Evolutionary conservation across 2,888 invertebrate genomes (phyloP), one percentile per base, ranked within the genome.

Genomic region (Sphinx pinastri): DNA sequence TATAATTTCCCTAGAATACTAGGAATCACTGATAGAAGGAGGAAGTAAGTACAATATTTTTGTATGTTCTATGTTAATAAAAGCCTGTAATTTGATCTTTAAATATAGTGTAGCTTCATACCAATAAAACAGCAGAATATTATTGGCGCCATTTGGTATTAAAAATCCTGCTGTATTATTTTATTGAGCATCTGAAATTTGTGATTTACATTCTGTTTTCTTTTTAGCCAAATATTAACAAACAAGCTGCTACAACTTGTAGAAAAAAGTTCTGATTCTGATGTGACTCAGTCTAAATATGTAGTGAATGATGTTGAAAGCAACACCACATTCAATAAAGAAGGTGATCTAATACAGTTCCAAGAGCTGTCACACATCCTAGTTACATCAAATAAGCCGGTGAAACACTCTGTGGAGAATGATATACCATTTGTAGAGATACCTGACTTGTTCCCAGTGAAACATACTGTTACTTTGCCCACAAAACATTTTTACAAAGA

Each of bases 371-470:
- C 95, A 11, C 96, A 97, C 75, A 94, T 96, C 25, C 89, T 97
- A 72, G 86, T 98, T 52, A 95, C 96, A 14, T 95, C 96, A 25
- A 91, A 92, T 59, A 94, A 94, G 69, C 95, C 96, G 5, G 86
- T 98, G 31, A 89, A 93, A 68, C 94, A 96, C 82, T 89, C 91
- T 13, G 80, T 85, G 75, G 88, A 93, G 11, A 93, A 94, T 69
- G 91, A 94, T 72, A 94, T 95, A 12, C 87, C 94, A 25, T 90
- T 92, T 72, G 83, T 94, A 52, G 85, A 94, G 68, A 87, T 98
- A 58, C 97, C 98, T 10, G 94, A 96, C 84, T 89, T 99, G 73
- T 94, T 95, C 86, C 98, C 99, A 2, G 88, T 98, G 16, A 95
- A 96, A 80, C 95, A 95, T 70, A 96, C 96, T 0, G 94, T 98